A percentile compares a stretch with the other conserved stretches of the same genome.
These are phyloP conservation scores for Pygocentrus nattereri DNA, from an alignment of 2,797 vertebrate species.

Conservation along the genomic window DNA sequence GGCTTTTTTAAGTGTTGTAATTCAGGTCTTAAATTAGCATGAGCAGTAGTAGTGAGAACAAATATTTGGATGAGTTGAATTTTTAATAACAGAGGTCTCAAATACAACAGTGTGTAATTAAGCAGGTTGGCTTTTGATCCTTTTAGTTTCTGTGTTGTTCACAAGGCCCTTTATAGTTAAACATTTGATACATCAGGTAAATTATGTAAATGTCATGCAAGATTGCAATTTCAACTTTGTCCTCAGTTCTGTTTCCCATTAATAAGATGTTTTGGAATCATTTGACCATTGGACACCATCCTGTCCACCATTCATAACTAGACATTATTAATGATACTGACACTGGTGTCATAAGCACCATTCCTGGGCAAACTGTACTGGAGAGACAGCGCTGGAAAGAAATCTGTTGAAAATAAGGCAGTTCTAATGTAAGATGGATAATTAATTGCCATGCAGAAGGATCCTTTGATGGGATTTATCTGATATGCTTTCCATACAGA, in stretches of 20 bases:
- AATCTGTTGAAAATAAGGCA: background rate
- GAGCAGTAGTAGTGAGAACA: conserved; percentile 9
- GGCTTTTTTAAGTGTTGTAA: conserved; percentile 33
- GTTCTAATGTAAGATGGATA: background rate
- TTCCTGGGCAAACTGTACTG: background rate
- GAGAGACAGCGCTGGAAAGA: conserved; percentile 3
- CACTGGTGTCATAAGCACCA: background rate
- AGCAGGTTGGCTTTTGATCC: background rate
- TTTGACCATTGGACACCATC: background rate
- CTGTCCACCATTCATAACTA: background rate
- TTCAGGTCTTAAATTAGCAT: conserved; percentile 25
- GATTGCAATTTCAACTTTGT: background rate
- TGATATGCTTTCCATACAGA: background rate
- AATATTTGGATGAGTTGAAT: conserved; percentile 20
- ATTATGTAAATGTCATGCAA: background rate
- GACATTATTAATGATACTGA: background rate
- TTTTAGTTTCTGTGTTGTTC: background rate
- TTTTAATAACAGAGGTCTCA: conserved; percentile 3
- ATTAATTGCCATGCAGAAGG: conserved; percentile 8
- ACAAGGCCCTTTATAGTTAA: background rate
- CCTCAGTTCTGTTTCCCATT: background rate
- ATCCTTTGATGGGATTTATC: conserved; percentile 12
- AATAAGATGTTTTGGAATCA: background rate
- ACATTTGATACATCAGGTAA: background rate
- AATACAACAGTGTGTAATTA: background rate